phyloP scores from a whole-genome alignment of 2,888 invertebrate genomes.

The Resseliella maxima region DNA sequence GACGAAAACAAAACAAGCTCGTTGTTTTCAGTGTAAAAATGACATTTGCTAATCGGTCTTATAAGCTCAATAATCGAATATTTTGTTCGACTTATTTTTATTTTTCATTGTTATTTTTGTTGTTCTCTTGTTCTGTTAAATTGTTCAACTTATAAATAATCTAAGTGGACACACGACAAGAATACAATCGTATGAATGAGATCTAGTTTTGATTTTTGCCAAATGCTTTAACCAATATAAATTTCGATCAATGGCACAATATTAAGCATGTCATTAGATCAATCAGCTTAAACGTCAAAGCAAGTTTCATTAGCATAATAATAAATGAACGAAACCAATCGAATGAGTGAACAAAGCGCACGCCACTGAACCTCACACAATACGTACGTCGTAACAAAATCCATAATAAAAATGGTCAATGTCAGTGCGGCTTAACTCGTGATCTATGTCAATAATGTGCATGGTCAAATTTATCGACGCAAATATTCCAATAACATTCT shows the following conservation, averaged over 20 bases:
- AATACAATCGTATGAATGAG: background rate
- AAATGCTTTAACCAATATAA: background rate
- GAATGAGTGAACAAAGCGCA: background rate
- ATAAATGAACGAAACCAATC: background rate
- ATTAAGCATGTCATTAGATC: constrained; percentile 20
- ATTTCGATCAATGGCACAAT: constrained; percentile 22
- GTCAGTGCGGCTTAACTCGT: background rate
- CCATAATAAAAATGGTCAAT: constrained; percentile 15
- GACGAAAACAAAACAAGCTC: background rate
- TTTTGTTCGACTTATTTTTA: too few species aligned
- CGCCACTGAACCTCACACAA: background rate
- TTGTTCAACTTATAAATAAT: too few species aligned
- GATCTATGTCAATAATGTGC: constrained; percentile 51
- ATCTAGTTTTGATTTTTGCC: constrained; percentile 4
- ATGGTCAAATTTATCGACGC: constrained; percentile 19
- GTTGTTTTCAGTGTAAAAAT: background rate
- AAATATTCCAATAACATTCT: background rate
- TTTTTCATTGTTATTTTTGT: too few species aligned
- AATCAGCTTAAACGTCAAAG: background rate
- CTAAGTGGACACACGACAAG: background rate
- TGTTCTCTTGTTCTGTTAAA: too few species aligned
- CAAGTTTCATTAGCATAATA: constrained; percentile 23
- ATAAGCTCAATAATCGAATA: background rate
- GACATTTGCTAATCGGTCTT: constrained; percentile 4
- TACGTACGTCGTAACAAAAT: background rate